Base-by-base conservation (phyloP, 2,113 vertebrate species). In the Acrocephalus arundinaceus region DNA sequence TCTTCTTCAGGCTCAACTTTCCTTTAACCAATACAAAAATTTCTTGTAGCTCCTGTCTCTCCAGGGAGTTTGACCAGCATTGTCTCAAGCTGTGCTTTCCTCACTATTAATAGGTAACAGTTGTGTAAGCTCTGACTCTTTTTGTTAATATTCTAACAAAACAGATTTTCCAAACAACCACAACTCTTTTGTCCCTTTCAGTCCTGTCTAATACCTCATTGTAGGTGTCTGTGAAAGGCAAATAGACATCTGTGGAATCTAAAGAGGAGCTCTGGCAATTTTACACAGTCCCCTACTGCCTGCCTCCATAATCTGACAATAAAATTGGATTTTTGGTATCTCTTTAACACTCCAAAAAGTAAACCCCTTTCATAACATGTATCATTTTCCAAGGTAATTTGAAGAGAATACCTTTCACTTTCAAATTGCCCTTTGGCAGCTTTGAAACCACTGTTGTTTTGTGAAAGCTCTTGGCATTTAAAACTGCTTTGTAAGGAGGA, bases 321-420 rank as follows among this genome's bases (percentile, higher is more conserved):
- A 85, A 91, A 89, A 96, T 57, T 83, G 89, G 67, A 85, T 87
- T 96, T 94, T 88, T 91, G 76, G 54, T 78, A 63, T 96, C 93
- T 80, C 61, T 93, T 95, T 91, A 89, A 70, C 66, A n/a, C 62
- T 81, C 76, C n/a, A 35, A 79, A 94, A 91, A 94, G 52, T 79
- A 94, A 92, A 58, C 4, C 15, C 39, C 74, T 90, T 94, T 96
- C 75, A 77, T 86, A 91, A 86, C 35, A 46, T 24, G 48, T 65
- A 83, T 92, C 54, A 57, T 82, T 96, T 95, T 89, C 55, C 46
- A 55, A 85, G 89, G 84, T 96, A 93, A 96, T 96, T 94, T 90
- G 80, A 90, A 89, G 63, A 92, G 35, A 94, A 85, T 92, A 85
- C 82, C 75, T 90, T 96, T 95, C 80, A 59, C 86, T 95, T 96